A percentile compares a stretch with the other conserved stretches of the same genome.
These are phyloP conservation scores for Littorina saxatilis DNA, from an alignment of 1,140 invertebrate species.

Conservation along the genomic window DNA sequence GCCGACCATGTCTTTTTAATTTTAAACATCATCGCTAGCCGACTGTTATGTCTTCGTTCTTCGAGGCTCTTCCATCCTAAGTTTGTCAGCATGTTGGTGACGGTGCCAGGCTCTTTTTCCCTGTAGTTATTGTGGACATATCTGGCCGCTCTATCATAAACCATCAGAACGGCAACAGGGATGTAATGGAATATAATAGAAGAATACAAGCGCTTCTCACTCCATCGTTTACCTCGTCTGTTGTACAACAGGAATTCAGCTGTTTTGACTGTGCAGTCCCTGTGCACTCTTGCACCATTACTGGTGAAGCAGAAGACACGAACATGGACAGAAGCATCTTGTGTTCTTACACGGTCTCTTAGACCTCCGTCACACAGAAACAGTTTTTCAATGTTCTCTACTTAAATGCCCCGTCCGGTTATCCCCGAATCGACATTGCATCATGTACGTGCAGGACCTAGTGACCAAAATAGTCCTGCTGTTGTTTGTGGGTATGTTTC, in stretches of 20 bases:
- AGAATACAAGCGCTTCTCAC: background rate
- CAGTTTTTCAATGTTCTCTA: no score
- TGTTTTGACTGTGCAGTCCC: background rate
- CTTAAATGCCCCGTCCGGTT: no score
- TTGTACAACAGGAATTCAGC: background rate
- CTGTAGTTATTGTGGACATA: background rate
- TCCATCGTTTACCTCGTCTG: background rate
- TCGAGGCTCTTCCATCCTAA: no score
- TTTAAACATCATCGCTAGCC: no score
- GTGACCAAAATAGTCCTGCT: background rate
- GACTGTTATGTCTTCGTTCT: no score
- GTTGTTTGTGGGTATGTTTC: background rate
- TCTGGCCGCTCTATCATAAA: no score
- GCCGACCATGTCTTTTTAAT: no score
- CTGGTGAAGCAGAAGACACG: constrained; percentile 3
- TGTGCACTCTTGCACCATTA: background rate
- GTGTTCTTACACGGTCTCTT: background rate
- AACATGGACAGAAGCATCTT: background rate
- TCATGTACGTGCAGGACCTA: background rate
- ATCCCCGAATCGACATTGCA: background rate
- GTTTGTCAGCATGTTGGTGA: background rate
- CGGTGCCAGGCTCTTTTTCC: background rate
- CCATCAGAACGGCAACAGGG: no score
- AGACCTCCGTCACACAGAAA: no score
- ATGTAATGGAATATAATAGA: no score